Evolutionary conservation across 1,140 invertebrate genomes (phyloP), one percentile per base, ranked within the genome.

Genomic region (Ceratina japonica): DNA sequence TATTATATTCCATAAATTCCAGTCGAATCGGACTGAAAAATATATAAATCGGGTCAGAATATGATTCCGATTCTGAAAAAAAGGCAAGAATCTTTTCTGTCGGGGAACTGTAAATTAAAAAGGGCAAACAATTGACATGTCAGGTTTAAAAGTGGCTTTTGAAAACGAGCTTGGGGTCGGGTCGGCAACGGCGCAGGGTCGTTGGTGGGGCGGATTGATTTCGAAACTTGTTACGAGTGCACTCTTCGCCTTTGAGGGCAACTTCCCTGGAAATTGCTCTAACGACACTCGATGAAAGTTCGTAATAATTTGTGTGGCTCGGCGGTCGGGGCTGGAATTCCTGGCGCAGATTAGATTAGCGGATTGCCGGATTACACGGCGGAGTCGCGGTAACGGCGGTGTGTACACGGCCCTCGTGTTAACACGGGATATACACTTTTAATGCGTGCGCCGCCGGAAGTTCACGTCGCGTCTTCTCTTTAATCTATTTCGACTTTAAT

Each of bases 251-350:
- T 78, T 78, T 78, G 75, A 78, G 59, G 52, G 68, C 54, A 72
- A 72, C 75, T 71, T 79, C 59, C 37, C 37, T 58, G 68, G 70
- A 85, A 78, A 84, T 85, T 71, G 74, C 58, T 84, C 73, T 74
- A 84, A 84, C 82, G 79, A 85, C 84, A 78, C 79, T 76, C 79
- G 71, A 84, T 85, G 82, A 77, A 85, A 85, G 71, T 85, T 78
- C 49, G 79, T 80, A 85, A 85, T 85, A 85, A 85, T 85, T 85
- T 84, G 79, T 63, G 37, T 24, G 72, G n/a, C 37, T 44, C 49
- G 27, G 27, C 31, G 37, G 27, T 31, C 27, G 27, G 27, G n/a
- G 20, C 12, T 65, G 63, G 64, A 83, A 81, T 85, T 65, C 64
- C 65, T 24, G 56, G 49, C 27, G 66, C 22, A 61, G 84, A 85